phyloP scores from a whole-genome alignment of 2,797 vertebrate species.

The Mormyrops attenuatus region DNA sequence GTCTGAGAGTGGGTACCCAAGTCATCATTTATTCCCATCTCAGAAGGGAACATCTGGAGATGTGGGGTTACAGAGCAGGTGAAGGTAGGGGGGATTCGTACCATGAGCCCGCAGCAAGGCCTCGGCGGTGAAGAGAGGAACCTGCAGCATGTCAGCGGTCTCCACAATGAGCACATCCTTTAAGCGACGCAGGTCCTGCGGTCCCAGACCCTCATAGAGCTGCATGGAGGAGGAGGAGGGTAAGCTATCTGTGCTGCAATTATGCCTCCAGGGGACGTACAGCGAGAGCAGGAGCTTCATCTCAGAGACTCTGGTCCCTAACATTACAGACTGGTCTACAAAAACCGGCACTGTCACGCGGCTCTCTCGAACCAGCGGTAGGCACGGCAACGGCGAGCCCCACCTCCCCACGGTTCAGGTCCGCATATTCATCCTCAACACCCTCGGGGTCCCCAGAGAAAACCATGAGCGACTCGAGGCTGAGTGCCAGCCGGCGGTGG shows the following conservation, averaged over 20 bases:
- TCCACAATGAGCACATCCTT: conserved; percentile 99
- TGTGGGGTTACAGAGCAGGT: neutral
- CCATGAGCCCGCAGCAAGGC: conserved; percentile 93
- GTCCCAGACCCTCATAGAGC: conserved; percentile 88
- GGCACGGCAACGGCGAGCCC: neutral
- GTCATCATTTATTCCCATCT: neutral
- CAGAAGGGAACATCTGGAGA: neutral
- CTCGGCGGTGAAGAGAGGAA: conserved; percentile 94
- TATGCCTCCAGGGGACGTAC: neutral
- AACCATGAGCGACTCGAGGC: conserved; percentile 98
- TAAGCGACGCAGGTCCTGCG: conserved; percentile 86
- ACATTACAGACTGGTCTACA: neutral
- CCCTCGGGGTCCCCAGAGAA: conserved; percentile 91
- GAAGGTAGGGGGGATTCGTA: conserved; percentile 45
- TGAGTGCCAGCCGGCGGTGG: conserved; percentile 92
- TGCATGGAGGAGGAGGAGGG: conserved; percentile 43
- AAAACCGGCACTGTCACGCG: neutral
- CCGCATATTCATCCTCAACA: conserved; percentile 93
- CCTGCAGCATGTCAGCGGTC: conserved; percentile 97
- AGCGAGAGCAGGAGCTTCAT: neutral
- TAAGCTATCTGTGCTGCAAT: neutral
- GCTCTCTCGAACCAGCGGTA: neutral
- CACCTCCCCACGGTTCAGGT: conserved; percentile 94
- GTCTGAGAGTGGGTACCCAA: conserved; percentile 56
- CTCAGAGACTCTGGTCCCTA: neutral